Evolutionary conservation across 2,888 invertebrate species (phyloP).

Genomic region (Drosophila borealis): DNA sequence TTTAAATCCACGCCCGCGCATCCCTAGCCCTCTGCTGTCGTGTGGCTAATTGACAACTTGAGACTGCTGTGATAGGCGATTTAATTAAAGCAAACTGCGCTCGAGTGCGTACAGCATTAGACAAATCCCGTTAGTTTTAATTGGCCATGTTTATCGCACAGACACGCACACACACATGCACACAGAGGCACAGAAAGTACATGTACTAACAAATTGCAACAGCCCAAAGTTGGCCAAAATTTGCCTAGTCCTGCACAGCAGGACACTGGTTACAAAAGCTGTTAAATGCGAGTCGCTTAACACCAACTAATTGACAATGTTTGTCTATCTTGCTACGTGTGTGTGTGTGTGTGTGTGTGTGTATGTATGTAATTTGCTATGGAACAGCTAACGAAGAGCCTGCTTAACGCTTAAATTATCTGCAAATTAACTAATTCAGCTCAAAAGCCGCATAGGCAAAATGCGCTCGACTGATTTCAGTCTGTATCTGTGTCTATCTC

Average conservation of each 20-base stretch:
- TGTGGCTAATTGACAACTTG: conserved; percentile 67
- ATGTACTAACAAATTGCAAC: conserved; percentile 46
- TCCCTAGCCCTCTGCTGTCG: not conserved
- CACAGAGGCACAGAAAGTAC: conserved; percentile 6
- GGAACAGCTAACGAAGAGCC: conserved; percentile 25
- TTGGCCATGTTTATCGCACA: conserved; percentile 69
- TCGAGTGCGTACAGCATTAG: conserved; percentile 65
- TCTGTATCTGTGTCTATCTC: conserved; percentile 1
- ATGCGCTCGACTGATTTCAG: conserved; percentile 33
- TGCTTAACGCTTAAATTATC: conserved; percentile 74
- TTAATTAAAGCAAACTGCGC: conserved; percentile 69
- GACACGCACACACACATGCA: conserved; percentile 24
- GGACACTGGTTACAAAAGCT: conserved; percentile 52
- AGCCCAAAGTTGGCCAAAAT: conserved; percentile 22
- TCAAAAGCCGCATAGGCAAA: conserved; percentile 52
- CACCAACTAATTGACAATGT: conserved; percentile 70
- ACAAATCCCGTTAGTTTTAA: conserved; percentile 76
- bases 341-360: conserved; percentile 9
- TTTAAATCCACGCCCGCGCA: not conserved
- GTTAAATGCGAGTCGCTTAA: conserved; percentile 62
- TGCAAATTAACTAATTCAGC: conserved; percentile 67
- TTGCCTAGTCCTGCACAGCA: conserved; percentile 48
- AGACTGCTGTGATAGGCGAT: conserved; percentile 61
- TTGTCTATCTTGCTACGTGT: not conserved
- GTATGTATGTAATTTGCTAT: not conserved